Conservation (phyloP, 2,888 invertebrate genomes). For the Volucella inflata region DNA sequence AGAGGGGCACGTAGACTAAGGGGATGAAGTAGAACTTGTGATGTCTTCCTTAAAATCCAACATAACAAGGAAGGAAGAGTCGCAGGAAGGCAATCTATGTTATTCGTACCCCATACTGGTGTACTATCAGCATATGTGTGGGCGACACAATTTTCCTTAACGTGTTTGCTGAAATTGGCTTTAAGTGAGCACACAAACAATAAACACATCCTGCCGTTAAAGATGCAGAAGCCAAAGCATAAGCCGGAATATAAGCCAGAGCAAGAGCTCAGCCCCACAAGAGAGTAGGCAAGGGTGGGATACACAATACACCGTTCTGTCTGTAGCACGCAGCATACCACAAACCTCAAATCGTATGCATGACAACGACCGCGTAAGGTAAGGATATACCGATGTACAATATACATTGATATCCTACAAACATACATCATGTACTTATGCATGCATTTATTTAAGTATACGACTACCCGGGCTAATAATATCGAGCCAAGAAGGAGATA, state of each 20-base stretch:
- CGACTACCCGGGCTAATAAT: slow-evolving; percentile 5
- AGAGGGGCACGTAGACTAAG: background rate
- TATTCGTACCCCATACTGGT: too few species aligned
- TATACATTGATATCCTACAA: background rate
- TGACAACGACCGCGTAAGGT: slow-evolving; percentile 12
- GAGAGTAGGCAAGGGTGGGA: background rate
- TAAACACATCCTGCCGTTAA: slow-evolving; percentile 33
- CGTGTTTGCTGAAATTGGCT: slow-evolving; percentile 49
- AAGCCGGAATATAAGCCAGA: too few species aligned
- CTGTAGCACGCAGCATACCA: slow-evolving; percentile 13
- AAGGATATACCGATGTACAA: too few species aligned
- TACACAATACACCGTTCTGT: background rate
- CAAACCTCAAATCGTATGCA: slow-evolving; percentile 42
- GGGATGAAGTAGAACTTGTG: background rate
- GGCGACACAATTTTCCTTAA: slow-evolving; percentile 35
- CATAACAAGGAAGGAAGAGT: slow-evolving; percentile 1
- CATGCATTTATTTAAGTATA: background rate
- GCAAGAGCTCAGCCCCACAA: too few species aligned
- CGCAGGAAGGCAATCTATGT: too few species aligned
- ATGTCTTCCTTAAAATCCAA: slow-evolving; percentile 29
- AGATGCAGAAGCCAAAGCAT: slow-evolving; percentile 12
- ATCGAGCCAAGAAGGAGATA: background rate
- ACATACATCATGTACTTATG: background rate
- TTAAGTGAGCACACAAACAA: slow-evolving; percentile 43
- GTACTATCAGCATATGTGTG: background rate